Evolutionary conservation across 2,888 invertebrate genomes (phyloP).

Genomic region (Dynastes hyllus): DNA sequence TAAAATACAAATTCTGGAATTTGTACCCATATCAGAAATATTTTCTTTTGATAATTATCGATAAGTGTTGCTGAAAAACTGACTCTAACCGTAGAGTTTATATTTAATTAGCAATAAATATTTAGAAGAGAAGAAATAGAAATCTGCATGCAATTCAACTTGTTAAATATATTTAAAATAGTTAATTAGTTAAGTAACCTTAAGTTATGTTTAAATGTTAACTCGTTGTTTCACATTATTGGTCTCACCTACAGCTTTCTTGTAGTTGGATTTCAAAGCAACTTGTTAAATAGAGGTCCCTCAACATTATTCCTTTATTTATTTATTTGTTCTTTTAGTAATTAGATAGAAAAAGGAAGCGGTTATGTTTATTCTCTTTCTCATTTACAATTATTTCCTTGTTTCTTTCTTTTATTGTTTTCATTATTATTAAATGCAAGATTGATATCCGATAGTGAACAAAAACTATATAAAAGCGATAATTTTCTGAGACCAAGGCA

Average conservation of each 20-base stretch:
- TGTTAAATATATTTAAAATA: not conserved
- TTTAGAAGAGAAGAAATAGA: constrained; percentile 50
- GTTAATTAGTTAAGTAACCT: constrained; percentile 10
- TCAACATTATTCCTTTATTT: constrained; percentile 35
- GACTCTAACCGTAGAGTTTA: constrained; percentile 31
- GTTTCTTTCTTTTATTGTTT: constrained; percentile 16
- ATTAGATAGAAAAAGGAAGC: constrained; percentile 23
- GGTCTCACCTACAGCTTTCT: constrained; percentile 44
- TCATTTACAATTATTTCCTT: constrained; percentile 16
- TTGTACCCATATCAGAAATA: constrained; percentile 60
- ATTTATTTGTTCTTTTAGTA: constrained; percentile 6
- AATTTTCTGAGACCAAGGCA: constrained; percentile 18
- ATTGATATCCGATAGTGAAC: not conserved
- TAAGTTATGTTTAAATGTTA: constrained; percentile 31
- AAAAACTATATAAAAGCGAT: constrained; percentile 2
- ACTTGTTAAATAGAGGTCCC: constrained; percentile 42
- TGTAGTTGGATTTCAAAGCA: constrained; percentile 57
- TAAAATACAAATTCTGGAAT: constrained; percentile 55
- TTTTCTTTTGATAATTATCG: constrained; percentile 47
- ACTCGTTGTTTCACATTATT: constrained; percentile 54
- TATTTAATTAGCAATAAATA: constrained; percentile 2
- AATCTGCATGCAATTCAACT: constrained; percentile 37
- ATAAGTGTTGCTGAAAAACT: constrained; percentile 39
- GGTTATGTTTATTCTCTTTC: constrained; percentile 52
- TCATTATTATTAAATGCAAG: constrained; percentile 24